Evolutionary conservation across 2,113 vertebrate genomes (phyloP).

Genomic region (Anoplopoma fimbria): DNA sequence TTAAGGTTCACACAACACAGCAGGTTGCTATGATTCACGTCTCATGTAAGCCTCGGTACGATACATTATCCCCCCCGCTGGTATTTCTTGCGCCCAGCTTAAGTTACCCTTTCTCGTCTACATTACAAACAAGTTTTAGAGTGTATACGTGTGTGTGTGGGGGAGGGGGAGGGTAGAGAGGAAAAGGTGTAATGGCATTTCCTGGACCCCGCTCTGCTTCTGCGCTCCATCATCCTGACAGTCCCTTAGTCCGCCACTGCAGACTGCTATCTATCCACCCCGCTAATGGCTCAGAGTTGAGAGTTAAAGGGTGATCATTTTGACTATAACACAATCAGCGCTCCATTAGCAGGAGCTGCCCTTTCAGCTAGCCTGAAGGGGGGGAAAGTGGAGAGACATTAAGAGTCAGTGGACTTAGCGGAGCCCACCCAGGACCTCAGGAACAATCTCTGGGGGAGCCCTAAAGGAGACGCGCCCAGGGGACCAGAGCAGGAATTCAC

Average conservation of each 20-base stretch:
- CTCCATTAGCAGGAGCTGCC: conserved; percentile 72
- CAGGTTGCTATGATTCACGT: conserved; percentile 32
- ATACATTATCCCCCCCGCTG: conserved; percentile 34
- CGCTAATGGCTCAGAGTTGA: conserved; percentile 74
- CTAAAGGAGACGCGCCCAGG: conserved; percentile 23
- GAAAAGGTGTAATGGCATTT: conserved; percentile 68
- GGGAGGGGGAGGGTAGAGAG: background rate
- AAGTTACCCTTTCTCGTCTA: conserved; percentile 31
- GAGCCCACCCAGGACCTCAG: conserved; percentile 45
- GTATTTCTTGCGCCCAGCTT: conserved; percentile 38
- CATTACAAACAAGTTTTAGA: conserved; percentile 44
- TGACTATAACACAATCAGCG: conserved; percentile 76
- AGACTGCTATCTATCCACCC: conserved; percentile 70
- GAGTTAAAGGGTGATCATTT: conserved; percentile 77
- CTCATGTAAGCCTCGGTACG: background rate
- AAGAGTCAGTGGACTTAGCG: conserved; percentile 45
- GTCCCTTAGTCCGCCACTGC: conserved; percentile 60
- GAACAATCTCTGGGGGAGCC: conserved; percentile 37
- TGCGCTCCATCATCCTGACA: conserved; percentile 70
- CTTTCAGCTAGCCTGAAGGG: conserved; percentile 58
- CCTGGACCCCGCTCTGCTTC: conserved; percentile 37
- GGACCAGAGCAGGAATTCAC: conserved; percentile 42
- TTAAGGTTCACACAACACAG: conserved; percentile 13
- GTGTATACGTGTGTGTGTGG: background rate
- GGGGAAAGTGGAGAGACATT: conserved; percentile 47